A percentile compares a stretch with the other conserved stretches of the same genome.
Evolutionary conservation across 2,113 vertebrate genomes (phyloP).

Genomic region (Callithrix jacchus): DNA sequence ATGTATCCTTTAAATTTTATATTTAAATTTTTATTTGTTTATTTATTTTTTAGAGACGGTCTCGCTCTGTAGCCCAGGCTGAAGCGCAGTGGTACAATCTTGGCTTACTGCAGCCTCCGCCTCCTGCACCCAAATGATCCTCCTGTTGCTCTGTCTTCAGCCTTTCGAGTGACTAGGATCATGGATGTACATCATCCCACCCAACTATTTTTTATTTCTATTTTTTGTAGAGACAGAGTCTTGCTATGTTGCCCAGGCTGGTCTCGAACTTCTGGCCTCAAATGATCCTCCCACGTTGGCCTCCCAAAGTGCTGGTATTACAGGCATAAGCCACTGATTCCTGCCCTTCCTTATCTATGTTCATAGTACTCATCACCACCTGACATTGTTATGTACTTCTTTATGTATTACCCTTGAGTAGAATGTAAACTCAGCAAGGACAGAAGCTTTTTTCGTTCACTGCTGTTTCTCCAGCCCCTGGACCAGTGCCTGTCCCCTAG

Average conservation of each 20-base stretch:
- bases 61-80: no score
- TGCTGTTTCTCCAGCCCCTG: background rate
- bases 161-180: no score
- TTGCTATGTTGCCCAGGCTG: background rate
- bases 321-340: background rate
- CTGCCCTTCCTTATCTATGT: background rate
- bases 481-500: background rate
- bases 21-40: no score
- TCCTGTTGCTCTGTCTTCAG: no score
- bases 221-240: background rate
- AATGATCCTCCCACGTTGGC: background rate
- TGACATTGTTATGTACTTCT: background rate
- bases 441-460: background rate
- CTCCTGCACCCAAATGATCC: no score
- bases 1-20: background rate
- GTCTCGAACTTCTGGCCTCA: background rate
- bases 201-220: background rate
- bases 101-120: no score
- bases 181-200: background rate
- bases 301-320: background rate
- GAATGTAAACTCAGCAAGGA: background rate
- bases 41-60: no score
- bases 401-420: background rate
- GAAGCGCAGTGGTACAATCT: no score
- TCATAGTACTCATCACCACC: background rate